phyloP scores from a whole-genome alignment of 1,140 invertebrate species.

The Ceratina australensis region DNA sequence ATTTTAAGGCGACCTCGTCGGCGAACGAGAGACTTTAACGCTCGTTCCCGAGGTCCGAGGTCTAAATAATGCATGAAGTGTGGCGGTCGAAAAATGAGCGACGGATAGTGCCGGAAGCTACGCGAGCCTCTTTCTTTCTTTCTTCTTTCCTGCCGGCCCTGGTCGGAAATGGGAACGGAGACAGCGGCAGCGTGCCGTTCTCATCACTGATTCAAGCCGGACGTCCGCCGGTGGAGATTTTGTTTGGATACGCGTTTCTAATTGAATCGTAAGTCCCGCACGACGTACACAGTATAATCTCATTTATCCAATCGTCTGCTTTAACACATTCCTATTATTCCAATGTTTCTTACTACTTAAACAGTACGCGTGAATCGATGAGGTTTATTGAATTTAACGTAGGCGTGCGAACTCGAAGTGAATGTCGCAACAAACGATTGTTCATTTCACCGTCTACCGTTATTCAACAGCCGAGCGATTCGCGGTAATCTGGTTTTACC shows the following conservation, averaged over 20 bases:
- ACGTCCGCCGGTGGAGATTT: constrained; percentile 61
- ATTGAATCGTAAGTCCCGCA: constrained; percentile 39
- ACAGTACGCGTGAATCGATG: too few species aligned
- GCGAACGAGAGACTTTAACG: constrained; percentile 59
- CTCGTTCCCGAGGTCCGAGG: constrained; percentile 55
- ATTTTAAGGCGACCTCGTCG: not conserved
- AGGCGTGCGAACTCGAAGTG: constrained; percentile 18
- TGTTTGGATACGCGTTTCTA: constrained; percentile 20
- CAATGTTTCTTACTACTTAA: too few species aligned
- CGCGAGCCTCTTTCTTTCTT: constrained; percentile 37
- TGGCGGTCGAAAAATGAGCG: constrained; percentile 65
- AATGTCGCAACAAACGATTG: constrained; percentile 13
- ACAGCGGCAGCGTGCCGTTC: constrained; percentile 59
- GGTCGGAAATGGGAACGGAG: constrained; percentile 73
- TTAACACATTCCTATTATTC: too few species aligned
- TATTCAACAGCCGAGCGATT: not conserved
- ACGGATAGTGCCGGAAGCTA: constrained; percentile 63
- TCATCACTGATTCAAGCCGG: constrained; percentile 72
- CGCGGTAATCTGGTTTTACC: constrained; percentile 6
- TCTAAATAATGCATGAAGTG: constrained; percentile 70
- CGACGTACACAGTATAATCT: too few species aligned
- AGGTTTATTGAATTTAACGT: constrained; percentile 2
- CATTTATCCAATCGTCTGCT: too few species aligned
- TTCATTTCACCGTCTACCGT: not conserved
- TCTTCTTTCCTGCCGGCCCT: constrained; percentile 38